Evolutionary conservation across 2,888 invertebrate genomes (phyloP), one percentile per base, ranked within the genome.

Genomic region (Phasia obesa): DNA sequence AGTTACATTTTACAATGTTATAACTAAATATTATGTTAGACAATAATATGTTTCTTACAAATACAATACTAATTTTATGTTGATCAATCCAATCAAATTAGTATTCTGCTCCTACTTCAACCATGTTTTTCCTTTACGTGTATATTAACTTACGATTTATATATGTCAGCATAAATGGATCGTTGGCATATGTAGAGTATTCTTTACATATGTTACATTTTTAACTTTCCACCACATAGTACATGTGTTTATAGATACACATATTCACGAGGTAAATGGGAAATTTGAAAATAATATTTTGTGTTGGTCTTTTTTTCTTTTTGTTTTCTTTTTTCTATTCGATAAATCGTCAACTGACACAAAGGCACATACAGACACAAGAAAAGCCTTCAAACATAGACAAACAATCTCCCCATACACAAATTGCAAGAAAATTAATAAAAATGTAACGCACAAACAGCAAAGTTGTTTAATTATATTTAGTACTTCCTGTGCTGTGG

Each of bases 221-320:
- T 81, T 65, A 42, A 13, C 59, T 71, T 76, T 42, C 19, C 57
- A 59, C 60, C 53, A 76, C 44, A 38, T 55, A 19, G 44, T 59
- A 59, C 35, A 11, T 11, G 35, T 5, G 31, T 31, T 31, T 31
- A 1, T 31, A 31, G 70, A 71, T 81, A 69, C 13, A 65, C 59
- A 76, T 65, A 47, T 81, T 76, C 71, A 76, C 55, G 60, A 59
- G 57, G 65, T n/a, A n/a, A n/a, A n/a, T n/a, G n/a, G n/a, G n/a
- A n/a, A n/a, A n/a, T n/a, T n/a, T n/a, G n/a, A n/a, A n/a, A n/a
- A n/a, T n/a, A n/a, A n/a, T n/a, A n/a, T n/a, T n/a, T n/a, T n/a
- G n/a, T n/a, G n/a, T n/a, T n/a, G n/a, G n/a, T n/a, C n/a, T 31
- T 31, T 31, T 4, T 7, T 31, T 31, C 6, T 35, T 35, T 11